Conservation (phyloP, 2,888 invertebrate species). For the Labia minor region DNA sequence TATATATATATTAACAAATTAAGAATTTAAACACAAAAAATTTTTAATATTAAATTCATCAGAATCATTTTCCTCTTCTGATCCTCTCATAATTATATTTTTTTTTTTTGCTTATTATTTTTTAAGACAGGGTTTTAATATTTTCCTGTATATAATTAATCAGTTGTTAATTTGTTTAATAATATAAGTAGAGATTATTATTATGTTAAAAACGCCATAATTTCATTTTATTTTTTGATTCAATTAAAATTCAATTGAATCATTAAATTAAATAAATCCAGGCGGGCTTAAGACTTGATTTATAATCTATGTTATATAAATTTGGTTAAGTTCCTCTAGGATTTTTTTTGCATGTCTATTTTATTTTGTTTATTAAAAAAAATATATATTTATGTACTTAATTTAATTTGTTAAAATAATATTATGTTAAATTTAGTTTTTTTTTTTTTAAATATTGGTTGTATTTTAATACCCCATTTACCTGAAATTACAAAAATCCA, state of each 20-base stretch:
- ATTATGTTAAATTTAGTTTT: slow-evolving; percentile 3
- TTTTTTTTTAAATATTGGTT: not conserved
- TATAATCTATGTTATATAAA: not conserved
- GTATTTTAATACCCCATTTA: not conserved
- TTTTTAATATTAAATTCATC: too few relatives aligned
- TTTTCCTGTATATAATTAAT: not conserved
- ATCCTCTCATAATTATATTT: not conserved
- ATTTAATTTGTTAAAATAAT: not conserved
- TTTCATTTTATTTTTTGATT: not conserved
- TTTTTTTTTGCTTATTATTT: not conserved
- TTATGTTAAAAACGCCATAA: not conserved
- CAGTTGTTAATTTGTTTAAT: slow-evolving; percentile 3
- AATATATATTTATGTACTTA: not conserved
- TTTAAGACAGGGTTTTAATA: not conserved
- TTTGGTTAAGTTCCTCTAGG: slow-evolving; percentile 7
- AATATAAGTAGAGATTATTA: slow-evolving; percentile 5
- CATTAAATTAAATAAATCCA: not conserved
- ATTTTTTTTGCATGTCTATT: not conserved
- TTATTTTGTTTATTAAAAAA: not conserved
- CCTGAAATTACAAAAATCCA: not conserved
- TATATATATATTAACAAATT: too few relatives aligned
- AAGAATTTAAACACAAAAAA: too few relatives aligned
- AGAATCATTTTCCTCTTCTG: not conserved
- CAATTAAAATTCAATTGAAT: not conserved
- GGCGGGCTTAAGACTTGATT: not conserved